These are phyloP conservation scores for Acanthochromis polyacanthus DNA, from an alignment of 2,113 vertebrate species.

Conservation along the genomic window DNA sequence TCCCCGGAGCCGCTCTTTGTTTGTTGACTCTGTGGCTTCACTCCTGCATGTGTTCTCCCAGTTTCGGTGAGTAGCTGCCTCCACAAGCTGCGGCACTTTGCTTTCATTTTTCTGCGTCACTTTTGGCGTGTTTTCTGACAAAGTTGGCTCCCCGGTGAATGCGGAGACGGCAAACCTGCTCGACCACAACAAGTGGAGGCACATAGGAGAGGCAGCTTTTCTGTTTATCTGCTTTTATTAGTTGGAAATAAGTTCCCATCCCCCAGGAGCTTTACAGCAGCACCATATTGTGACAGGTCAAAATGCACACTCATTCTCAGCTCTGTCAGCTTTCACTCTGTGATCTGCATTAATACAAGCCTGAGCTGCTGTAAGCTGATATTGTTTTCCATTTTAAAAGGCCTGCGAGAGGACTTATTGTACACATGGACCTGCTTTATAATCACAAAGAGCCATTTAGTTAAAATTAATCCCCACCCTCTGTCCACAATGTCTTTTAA, in stretches of 20 bases:
- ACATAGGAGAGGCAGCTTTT: background rate
- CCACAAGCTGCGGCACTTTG: background rate
- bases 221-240: background rate
- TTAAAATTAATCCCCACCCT: background rate
- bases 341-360: background rate
- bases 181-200: background rate
- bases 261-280: background rate
- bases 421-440: background rate
- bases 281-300: constrained; percentile 10
- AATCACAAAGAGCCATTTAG: background rate
- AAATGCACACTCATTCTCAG: constrained; percentile 43
- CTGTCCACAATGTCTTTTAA: background rate
- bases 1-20: constrained; percentile 49
- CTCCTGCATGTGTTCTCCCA: constrained; percentile 50
- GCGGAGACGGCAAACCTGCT: constrained; percentile 7
- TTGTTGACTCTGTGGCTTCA: constrained; percentile 65
- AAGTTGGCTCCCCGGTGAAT: background rate
- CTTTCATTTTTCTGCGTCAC: constrained; percentile 15
- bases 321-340: background rate
- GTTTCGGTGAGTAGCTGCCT: constrained; percentile 64
- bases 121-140: background rate
- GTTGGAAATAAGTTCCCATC: background rate
- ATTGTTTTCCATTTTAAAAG: constrained; percentile 11
- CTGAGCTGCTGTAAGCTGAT: background rate
- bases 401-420: background rate